A percentile compares a stretch with the other conserved stretches of the same genome.
Evolutionary conservation across 2,888 invertebrate species (phyloP).

Genomic region (Leptopterna dolabrata): DNA sequence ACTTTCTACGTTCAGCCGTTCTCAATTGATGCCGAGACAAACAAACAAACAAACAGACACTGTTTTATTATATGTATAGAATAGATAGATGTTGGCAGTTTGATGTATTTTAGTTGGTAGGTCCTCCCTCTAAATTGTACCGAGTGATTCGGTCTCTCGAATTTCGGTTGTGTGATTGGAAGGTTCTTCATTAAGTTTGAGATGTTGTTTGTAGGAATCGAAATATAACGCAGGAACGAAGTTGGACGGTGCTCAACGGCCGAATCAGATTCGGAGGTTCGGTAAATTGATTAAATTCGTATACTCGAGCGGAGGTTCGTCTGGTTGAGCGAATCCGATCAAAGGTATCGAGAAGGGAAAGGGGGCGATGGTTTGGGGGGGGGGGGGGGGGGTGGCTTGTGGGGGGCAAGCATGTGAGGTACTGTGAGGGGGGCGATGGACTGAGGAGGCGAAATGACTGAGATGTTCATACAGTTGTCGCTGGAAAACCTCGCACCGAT

Average conservation of each 20-base stretch:
- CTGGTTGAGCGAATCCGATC: neutral
- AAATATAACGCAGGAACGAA: neutral
- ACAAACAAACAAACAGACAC: no score
- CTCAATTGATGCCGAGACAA: no score
- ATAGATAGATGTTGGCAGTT: no score
- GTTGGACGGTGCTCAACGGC: neutral
- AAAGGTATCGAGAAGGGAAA: neutral
- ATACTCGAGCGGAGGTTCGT: neutral
- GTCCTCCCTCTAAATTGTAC: no score
- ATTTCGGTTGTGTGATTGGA: no score
- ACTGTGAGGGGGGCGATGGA: neutral
- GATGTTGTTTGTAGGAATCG: no score
- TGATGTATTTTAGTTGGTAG: no score
- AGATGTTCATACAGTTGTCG: slow-evolving; percentile 27
- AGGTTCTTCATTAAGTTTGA: no score
- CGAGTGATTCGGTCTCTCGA: no score
- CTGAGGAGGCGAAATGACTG: neutral
- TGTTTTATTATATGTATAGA: no score
- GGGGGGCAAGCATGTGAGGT: no score
- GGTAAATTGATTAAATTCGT: slow-evolving; percentile 7
- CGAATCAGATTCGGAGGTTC: neutral
- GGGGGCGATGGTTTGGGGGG: neutral
- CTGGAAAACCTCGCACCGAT: slow-evolving; percentile 1
- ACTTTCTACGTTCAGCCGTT: no score
- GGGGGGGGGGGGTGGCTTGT: neutral